phyloP scores from a whole-genome alignment of 1,140 invertebrate species.

The Pseudoatta argentina region DNA sequence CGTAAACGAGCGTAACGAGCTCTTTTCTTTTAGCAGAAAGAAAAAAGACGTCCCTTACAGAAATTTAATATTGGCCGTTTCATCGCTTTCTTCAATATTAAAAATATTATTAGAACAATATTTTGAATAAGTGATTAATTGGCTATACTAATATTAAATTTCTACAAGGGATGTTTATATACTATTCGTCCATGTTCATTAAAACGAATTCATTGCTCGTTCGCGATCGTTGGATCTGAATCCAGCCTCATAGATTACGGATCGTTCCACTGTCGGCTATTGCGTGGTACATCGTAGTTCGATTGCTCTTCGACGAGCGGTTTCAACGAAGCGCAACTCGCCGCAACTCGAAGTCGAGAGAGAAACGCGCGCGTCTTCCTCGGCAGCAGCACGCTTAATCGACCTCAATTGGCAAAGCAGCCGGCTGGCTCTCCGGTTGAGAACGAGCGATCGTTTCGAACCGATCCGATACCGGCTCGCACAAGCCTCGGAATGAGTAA shows the following conservation, averaged over 20 bases:
- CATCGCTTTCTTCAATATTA: too few relatives aligned
- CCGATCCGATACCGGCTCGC: slow-evolving; percentile 7
- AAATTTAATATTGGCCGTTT: too few relatives aligned
- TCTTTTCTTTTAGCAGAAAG: too few relatives aligned
- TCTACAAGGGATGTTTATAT: too few relatives aligned
- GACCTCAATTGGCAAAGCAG: slow-evolving; percentile 55
- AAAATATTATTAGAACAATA: too few relatives aligned
- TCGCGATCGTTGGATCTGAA: background rate
- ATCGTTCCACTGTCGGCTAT: background rate
- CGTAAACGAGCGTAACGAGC: too few relatives aligned
- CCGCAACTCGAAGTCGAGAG: background rate
- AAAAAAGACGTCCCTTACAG: too few relatives aligned
- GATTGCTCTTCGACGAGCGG: background rate
- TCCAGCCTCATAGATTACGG: background rate
- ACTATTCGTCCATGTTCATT: too few relatives aligned
- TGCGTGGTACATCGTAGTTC: background rate
- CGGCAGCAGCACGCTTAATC: slow-evolving; percentile 28
- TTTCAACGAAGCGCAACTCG: background rate
- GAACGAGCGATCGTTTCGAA: slow-evolving; percentile 4
- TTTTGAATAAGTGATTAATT: too few relatives aligned
- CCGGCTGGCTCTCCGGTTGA: slow-evolving; percentile 21
- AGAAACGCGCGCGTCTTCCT: slow-evolving; percentile 43
- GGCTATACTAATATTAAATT: too few relatives aligned
- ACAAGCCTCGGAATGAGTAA: slow-evolving; percentile 40
- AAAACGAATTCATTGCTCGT: background rate